Base-by-base conservation (phyloP, 1,140 invertebrate genomes). In the Heliconius hermathena region DNA sequence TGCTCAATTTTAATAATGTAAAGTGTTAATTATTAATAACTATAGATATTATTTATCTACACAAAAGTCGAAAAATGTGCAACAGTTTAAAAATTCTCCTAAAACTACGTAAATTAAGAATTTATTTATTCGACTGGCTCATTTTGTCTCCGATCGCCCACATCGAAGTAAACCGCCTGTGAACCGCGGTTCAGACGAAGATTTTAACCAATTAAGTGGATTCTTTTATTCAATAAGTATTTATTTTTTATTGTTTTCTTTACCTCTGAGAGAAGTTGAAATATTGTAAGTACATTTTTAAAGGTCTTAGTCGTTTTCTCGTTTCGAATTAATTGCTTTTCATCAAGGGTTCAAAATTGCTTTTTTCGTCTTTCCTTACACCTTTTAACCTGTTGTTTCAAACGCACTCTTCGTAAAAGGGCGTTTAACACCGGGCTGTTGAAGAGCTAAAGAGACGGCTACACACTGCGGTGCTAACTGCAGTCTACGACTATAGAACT, bases 1-100 rank as follows among this genome's bases (percentile, higher is more conserved):
- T 94, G 93, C 93, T 94, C 93, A 93, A 93, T 90, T 91, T 93
- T 93, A 89, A 91, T 92, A 89, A 91, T 91, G 90, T 93, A 91
- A 84, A 89, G 89, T 90, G 90, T 93, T 90, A 90, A 89, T 90
- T 82, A 85, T 88, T 91, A 90, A 90, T 88, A 89, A 91, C 88
- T 94, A 91, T 84, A 88, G 88, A 90, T 91, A 91, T 92, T 91
- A 91, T 90, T 93, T 93, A 93, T 92, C 90, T 93, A 93, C 89
- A 1, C 1, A 92, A 90, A 91, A 81, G 86, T 88, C 81, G 84
- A 93, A 90, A 90, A 87, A 88, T 84, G 89, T 91, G 92, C 87
- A 88, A 88, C 85, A 84, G 81, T 85, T 89, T 81, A 73, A 88
- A 83, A 87, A 66, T 81, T 81, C 60, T 71, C 77, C 70, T 82